These are phyloP conservation scores for Chymomyza procnemis DNA, from an alignment of 2,888 invertebrate species.

Conservation along the genomic window DNA sequence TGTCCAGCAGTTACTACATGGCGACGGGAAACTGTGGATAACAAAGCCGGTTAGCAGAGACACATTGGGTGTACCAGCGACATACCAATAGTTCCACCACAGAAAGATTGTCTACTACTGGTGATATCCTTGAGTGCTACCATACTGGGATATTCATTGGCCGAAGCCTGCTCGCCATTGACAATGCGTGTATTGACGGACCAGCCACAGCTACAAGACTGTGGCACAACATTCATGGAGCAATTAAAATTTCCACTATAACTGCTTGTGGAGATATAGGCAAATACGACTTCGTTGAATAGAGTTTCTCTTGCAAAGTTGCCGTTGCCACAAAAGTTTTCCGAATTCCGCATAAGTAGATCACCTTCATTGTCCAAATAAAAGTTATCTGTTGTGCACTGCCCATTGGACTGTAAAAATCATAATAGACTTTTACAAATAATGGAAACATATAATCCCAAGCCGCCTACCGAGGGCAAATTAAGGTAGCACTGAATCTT, in stretches of 20 bases:
- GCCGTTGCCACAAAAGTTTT: conserved; percentile 73
- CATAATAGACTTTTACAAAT: not conserved
- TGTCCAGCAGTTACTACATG: conserved; percentile 80
- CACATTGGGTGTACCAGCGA: not conserved
- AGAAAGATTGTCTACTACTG: conserved; percentile 64
- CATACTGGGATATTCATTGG: conserved; percentile 82
- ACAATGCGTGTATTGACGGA: conserved; percentile 79
- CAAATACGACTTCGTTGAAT: conserved; percentile 63
- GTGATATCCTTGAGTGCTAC: conserved; percentile 77
- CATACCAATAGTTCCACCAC: conserved; percentile 79
- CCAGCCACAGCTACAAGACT: conserved; percentile 77
- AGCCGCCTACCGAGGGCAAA: conserved; percentile 60
- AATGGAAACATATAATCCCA: not conserved
- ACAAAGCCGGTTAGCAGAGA: not conserved
- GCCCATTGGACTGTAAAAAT: conserved; percentile 27
- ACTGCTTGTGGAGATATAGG: conserved; percentile 63
- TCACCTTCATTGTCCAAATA: conserved; percentile 75
- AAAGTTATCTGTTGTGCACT: conserved; percentile 71
- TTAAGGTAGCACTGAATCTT: conserved; percentile 57
- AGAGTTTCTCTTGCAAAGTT: conserved; percentile 50
- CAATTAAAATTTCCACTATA: conserved; percentile 66
- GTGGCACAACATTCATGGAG: conserved; percentile 38
- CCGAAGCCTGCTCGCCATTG: conserved; percentile 80
- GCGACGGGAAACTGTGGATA: conserved; percentile 65
- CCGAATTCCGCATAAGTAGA: conserved; percentile 55